phyloP scores from a whole-genome alignment of 2,113 vertebrate genomes.

The Thermophis baileyi region DNA sequence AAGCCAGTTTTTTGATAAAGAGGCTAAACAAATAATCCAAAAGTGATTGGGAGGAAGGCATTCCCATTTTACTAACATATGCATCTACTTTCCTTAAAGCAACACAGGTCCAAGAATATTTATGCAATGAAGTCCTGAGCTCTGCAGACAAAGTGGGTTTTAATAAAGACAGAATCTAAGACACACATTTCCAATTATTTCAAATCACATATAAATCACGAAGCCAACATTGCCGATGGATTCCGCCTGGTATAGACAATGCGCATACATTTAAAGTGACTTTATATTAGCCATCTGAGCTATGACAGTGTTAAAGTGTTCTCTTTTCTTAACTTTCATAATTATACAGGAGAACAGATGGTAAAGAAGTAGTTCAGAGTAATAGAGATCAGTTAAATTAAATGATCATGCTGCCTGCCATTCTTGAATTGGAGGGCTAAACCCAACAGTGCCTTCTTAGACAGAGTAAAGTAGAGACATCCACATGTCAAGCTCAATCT shows the following conservation, averaged over 20 bases:
- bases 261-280: constrained; percentile 52
- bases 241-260: constrained; percentile 29
- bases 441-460: background rate
- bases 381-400: constrained; percentile 64
- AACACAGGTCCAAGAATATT: constrained; percentile 13
- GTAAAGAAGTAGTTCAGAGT: constrained; percentile 60
- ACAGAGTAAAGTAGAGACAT: background rate
- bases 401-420: constrained; percentile 46
- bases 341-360: constrained; percentile 63
- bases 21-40: constrained; percentile 28
- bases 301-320: constrained; percentile 59
- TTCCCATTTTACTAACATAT: constrained; percentile 11
- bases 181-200: constrained; percentile 21
- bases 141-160: constrained; percentile 25
- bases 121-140: constrained; percentile 5
- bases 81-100: constrained; percentile 11
- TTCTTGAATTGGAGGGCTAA: constrained; percentile 39
- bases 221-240: constrained; percentile 38
- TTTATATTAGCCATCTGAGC: constrained; percentile 44
- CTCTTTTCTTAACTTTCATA: constrained; percentile 52
- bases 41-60: background rate
- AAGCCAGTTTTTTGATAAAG: constrained; percentile 40
- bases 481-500: background rate
- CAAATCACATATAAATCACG: constrained; percentile 30
- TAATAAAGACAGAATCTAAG: constrained; percentile 24